Conservation (phyloP, 2,888 invertebrate genomes). For the Platerodrilus igneus region DNA sequence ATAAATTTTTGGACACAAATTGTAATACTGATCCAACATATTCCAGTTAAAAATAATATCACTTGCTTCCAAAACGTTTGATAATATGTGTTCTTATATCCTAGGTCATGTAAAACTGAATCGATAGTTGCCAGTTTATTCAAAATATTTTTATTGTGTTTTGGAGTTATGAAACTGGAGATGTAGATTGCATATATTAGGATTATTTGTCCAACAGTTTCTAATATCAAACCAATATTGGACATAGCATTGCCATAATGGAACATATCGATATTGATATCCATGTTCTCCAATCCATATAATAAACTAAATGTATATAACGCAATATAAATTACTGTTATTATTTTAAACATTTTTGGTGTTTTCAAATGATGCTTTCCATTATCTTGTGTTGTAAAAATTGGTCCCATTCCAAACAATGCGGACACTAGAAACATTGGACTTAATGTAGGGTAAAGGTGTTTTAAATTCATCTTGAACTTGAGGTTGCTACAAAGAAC, state of each 20-base stretch:
- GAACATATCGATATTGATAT: neutral
- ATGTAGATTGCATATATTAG: conserved; percentile 16
- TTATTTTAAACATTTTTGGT: conserved; percentile 14
- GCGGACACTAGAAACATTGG: conserved; percentile 16
- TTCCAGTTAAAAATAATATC: conserved; percentile 10
- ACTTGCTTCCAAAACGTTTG: conserved; percentile 16
- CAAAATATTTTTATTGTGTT: conserved; percentile 10
- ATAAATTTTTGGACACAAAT: conserved; percentile 9
- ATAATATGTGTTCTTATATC: conserved; percentile 12
- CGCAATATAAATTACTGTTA: conserved; percentile 11
- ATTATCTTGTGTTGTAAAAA: conserved; percentile 12
- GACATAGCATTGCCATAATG: conserved; percentile 19
- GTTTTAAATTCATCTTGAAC: conserved; percentile 12
- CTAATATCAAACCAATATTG: conserved; percentile 15
- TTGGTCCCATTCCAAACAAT: conserved; percentile 15
- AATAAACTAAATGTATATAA: conserved; percentile 15
- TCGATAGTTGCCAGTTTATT: conserved; percentile 12
- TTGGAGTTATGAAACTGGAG: conserved; percentile 11
- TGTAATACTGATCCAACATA: conserved; percentile 8
- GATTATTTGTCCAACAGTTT: conserved; percentile 18
- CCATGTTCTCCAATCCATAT: conserved; percentile 9
- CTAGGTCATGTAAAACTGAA: conserved; percentile 12
- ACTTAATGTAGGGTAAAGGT: conserved; percentile 15
- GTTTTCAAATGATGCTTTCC: conserved; percentile 14
- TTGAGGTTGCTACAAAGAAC: no score